Conservation (phyloP, 2,888 invertebrate species). For the Polydrusus tereticollis region DNA sequence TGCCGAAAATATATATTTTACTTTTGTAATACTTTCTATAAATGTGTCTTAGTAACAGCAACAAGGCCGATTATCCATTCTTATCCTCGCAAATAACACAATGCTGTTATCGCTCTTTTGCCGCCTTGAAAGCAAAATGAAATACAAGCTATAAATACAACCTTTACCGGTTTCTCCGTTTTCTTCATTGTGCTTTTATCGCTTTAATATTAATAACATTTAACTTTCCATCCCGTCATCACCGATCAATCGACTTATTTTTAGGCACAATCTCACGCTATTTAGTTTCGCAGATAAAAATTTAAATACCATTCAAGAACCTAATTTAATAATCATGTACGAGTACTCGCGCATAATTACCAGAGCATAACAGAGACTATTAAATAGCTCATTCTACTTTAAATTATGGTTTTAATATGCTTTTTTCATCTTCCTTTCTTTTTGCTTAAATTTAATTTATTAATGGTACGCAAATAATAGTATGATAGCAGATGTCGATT, state of each 20-base stretch:
- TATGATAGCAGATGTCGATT: background rate
- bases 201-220: background rate
- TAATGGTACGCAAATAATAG: background rate
- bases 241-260: background rate
- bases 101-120: too few species aligned
- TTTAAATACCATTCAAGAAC: background rate
- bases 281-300: background rate
- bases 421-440: slow-evolving; percentile 2
- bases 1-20: too few species aligned
- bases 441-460: background rate
- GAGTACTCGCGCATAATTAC: background rate
- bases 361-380: background rate
- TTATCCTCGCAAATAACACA: too few species aligned
- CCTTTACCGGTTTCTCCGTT: too few species aligned
- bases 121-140: too few species aligned
- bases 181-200: background rate
- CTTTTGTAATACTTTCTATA: too few species aligned
- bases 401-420: background rate
- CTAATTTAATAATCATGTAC: slow-evolving; percentile 8
- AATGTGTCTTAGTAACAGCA: too few species aligned
- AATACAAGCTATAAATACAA: too few species aligned
- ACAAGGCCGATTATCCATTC: too few species aligned
- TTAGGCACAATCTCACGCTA: background rate
- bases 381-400: background rate
- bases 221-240: background rate